Evolutionary conservation across 2,113 vertebrate species (phyloP), one percentile per base, ranked within the genome.

Genomic region (Otus sunia): DNA sequence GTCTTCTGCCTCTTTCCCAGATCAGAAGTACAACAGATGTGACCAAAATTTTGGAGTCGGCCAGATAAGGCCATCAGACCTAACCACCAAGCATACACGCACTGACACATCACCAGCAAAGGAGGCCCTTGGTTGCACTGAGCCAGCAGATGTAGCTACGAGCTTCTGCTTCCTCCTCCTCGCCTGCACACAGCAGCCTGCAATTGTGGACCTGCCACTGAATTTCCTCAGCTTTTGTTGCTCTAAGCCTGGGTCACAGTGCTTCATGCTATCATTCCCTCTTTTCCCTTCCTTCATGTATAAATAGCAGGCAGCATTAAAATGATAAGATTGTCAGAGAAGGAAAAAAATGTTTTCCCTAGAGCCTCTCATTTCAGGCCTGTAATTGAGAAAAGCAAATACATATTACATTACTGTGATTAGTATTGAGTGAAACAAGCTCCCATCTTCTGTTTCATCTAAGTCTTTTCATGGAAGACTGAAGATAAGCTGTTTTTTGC

Each of bases 371-470:
- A 68, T 75, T 95, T 95, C 73, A 85, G 60, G 62, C n/a, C 79
- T 74, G 49, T 86, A 92, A 94, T 29, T 96, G 86, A 93, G 95
- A 94, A 95, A 97, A 96, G 63, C 86, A 96, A 97, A 93, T 72
- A 84, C 55, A 52, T 95, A 92, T 77, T 96, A 80, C 76, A 77
- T 93, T 92, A 92, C 74, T 90, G 80, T 92, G 91, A 97, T 88
- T 85, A 82, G 45, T 76, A 83, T 55, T 78, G 93, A 94, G 93
- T 43, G 78, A 93, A 96, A 84, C 86, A 92, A 88, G 88, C 90
- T 95, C 75, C 81, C 75, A 43, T 94, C 85, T 92, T 96, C 86
- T 49, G 72, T 92, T 96, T 96, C 85, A 88, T 91, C n/a, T 84
- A 74, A 81, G 73, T 66, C 59, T 86, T 85, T 89, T 87, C 90